Evolutionary conservation across 1,140 invertebrate species (phyloP), one percentile per base, ranked within the genome.

Genomic region (Popillia japonica): DNA sequence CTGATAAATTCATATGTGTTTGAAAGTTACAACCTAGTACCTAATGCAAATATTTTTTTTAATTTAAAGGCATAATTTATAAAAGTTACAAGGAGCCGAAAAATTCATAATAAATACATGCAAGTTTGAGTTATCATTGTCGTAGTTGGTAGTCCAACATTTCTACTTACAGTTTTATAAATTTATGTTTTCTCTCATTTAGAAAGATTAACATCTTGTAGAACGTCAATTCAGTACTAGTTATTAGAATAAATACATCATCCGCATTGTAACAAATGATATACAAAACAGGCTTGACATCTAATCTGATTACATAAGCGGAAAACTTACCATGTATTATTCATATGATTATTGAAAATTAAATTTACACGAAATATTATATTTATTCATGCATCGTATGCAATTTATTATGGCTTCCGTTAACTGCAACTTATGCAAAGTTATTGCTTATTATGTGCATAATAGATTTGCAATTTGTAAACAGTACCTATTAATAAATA

Each of bases 341-440:
- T 17, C 6, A 68, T 68, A 34, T 68, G 61, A 68, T 27, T 68
- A 68, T 27, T 68, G 61, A 68, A 68, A 68, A 68, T 68, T 68
- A 68, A 68, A 68, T 68, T 68, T 68, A 68, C 61, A 68, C 61
- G 22, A 68, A 68, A 68, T 68, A 68, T 27, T 68, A 68, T 68
- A 27, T 9, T 68, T 20, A 10, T 9, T 68, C 61, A 10, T 22
- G 61, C 61, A 6, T 4, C 61, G 10, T 9, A 11, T 64, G 20
- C 61, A 34, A 22, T 68, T 68, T 68, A 17, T 68, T 68, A 68
- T 68, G 4, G 27, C 61, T 68, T 68, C 61, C 61, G 61, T 68
- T 68, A 68, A 17, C 11, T 23, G 61, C 27, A 68, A 2, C 20
- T 68, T 68, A 68, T 68, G 61, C 61, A 68, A 68, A 68, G 7